Evolutionary conservation across 2,797 vertebrate genomes (phyloP).

Genomic region (Pseudomugil tenellus): DNA sequence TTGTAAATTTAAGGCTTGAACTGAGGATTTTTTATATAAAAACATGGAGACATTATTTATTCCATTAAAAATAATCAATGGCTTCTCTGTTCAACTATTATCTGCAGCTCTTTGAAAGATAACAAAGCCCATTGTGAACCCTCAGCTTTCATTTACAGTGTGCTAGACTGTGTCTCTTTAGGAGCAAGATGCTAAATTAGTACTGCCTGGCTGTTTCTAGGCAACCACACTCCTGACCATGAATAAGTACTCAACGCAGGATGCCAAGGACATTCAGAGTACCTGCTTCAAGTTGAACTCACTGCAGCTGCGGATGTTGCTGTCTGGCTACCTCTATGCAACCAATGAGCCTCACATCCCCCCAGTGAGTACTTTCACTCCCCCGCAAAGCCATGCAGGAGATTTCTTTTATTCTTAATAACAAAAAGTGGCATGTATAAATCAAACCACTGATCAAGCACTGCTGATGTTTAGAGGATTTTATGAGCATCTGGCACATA

Average conservation of each 20-base stretch:
- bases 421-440: neutral
- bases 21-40: neutral
- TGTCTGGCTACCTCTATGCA: constrained; percentile 89
- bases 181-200: constrained; percentile 41
- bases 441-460: neutral
- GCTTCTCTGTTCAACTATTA: neutral
- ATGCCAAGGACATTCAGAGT: constrained; percentile 87
- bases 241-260: constrained; percentile 89
- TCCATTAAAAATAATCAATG: neutral
- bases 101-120: neutral
- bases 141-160: constrained; percentile 18
- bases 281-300: constrained; percentile 95
- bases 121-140: neutral
- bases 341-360: constrained; percentile 89
- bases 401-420: neutral
- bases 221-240: constrained; percentile 93
- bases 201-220: constrained; percentile 73
- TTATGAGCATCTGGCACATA: neutral
- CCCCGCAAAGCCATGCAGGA: neutral
- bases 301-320: constrained; percentile 87
- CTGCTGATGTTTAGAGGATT: neutral
- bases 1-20: neutral
- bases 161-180: constrained; percentile 16
- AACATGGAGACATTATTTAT: neutral
- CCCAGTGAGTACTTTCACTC: constrained; percentile 79